Conservation (phyloP, 1,140 invertebrate genomes). For the Drosophila lowei region DNA sequence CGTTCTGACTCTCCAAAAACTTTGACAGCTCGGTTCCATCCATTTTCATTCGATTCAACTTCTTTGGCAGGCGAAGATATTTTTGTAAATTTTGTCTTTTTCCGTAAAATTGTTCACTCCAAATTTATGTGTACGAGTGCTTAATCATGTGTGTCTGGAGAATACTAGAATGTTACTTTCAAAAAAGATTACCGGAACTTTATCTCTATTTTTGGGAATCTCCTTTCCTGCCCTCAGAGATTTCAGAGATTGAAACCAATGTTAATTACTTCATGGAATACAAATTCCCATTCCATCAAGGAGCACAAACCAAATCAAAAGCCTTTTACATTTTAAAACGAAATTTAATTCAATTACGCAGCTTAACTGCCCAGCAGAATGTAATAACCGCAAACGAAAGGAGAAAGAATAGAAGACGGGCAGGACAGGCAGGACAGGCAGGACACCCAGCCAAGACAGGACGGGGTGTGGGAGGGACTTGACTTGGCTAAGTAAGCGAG, state of each 20-base stretch:
- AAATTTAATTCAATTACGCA: conserved; percentile 76
- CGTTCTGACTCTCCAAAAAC: conserved; percentile 1
- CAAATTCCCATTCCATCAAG: conserved; percentile 30
- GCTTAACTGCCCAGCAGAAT: conserved; percentile 67
- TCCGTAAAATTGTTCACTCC: background rate
- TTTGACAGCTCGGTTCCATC: background rate
- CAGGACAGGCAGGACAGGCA: background rate
- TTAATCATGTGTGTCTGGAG: background rate
- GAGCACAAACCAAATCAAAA: conserved; percentile 52
- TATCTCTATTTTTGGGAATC: background rate
- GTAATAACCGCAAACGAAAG: conserved; percentile 59
- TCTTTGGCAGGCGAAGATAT: background rate
- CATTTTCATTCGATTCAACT: conserved; percentile 8
- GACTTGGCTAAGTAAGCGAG: conserved; percentile 29
- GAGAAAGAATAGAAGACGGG: conserved; percentile 2
- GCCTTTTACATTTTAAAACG: conserved; percentile 63
- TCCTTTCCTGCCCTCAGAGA: background rate
- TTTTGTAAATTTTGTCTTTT: background rate
- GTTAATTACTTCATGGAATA: conserved; percentile 55
- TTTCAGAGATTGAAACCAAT: conserved; percentile 47
- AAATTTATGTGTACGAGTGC: conserved; percentile 10
- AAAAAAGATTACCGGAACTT: background rate
- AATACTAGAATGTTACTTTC: background rate
- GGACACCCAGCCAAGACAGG: background rate
- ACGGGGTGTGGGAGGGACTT: background rate